A percentile compares a stretch with the other conserved stretches of the same genome.
Conservation (phyloP, 2,888 invertebrate genomes). For the Eristalinus sepulchralis region DNA sequence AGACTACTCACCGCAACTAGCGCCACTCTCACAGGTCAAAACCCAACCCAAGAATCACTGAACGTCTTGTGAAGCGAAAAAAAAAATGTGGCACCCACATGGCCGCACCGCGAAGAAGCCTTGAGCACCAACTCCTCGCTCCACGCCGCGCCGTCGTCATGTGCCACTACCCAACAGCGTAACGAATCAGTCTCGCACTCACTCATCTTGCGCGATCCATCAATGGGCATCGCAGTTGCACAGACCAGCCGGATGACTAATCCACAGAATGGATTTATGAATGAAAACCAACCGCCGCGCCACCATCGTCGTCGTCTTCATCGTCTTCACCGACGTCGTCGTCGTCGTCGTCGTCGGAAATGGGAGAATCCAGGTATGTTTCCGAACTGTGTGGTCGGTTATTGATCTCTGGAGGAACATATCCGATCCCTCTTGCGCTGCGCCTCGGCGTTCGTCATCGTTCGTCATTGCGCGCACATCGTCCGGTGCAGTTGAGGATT, state of each 20-base stretch:
- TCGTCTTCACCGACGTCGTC: conserved; percentile 7
- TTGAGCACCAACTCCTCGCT: conserved; percentile 11
- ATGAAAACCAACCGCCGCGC: conserved; percentile 49
- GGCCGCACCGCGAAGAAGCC: conserved; percentile 10
- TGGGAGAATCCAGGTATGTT: conserved; percentile 65
- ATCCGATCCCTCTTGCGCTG: conserved; percentile 16
- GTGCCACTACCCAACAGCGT: conserved; percentile 34
- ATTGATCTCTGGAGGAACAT: conserved; percentile 58
- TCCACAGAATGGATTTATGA: conserved; percentile 63
- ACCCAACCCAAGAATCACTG: background rate
- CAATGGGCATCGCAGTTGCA: conserved; percentile 60
- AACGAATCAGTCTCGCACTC: conserved; percentile 44
- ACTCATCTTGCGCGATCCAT: conserved; percentile 63
- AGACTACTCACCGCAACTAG: background rate
- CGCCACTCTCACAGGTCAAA: background rate
- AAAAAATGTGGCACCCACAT: conserved; percentile 23
- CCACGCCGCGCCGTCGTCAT: conserved; percentile 1
- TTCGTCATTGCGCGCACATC: background rate
- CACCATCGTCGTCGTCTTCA: background rate
- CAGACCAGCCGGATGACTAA: conserved; percentile 60
- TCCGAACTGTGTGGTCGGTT: conserved; percentile 71
- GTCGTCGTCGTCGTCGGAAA: conserved; percentile 52
- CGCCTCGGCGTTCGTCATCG: background rate
- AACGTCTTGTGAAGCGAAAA: background rate
- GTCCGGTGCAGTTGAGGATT: conserved; percentile 47